A percentile compares a stretch with the other conserved stretches of the same genome.
These are phyloP conservation scores for Plectrocnemia conspersa DNA, from an alignment of 1,140 invertebrate species.

Conservation along the genomic window DNA sequence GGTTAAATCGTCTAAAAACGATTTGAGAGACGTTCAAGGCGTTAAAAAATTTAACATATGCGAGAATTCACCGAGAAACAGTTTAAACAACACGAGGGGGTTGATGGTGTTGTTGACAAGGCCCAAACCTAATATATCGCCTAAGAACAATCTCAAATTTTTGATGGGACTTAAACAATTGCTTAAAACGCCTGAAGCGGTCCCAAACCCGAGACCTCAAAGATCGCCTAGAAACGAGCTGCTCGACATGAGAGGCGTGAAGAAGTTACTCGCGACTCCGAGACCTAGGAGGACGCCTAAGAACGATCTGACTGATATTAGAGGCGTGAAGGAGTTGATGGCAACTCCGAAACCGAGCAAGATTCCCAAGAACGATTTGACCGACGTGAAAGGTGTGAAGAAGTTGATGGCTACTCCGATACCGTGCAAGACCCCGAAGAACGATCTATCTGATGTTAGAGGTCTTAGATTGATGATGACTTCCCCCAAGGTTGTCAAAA, in stretches of 20 bases:
- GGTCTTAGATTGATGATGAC: conserved; percentile 42
- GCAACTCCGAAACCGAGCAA: conserved; percentile 35
- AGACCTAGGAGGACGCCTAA: conserved; percentile 38
- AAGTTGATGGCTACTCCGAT: conserved; percentile 38
- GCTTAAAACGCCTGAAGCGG: conserved; percentile 31
- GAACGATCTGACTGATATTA: conserved; percentile 46
- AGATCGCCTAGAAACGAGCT: conserved; percentile 35
- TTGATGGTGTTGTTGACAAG: conserved; percentile 30
- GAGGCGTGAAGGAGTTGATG: conserved; percentile 43
- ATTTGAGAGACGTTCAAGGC: not conserved
- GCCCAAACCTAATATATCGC: conserved; percentile 35
- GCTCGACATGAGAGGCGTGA: conserved; percentile 41
- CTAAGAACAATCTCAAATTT: conserved; percentile 35
- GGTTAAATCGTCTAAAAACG: not conserved
- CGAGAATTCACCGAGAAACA: conserved; percentile 34
- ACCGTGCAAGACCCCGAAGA: conserved; percentile 40
- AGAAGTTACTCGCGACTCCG: conserved; percentile 37
- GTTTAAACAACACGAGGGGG: conserved; percentile 33
- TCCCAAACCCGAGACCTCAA: too few species aligned
- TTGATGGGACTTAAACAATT: conserved; percentile 33
- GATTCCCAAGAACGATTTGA: conserved; percentile 47
- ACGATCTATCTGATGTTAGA: conserved; percentile 44
- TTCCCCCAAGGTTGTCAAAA: conserved; percentile 27
- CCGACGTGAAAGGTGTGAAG: conserved; percentile 43
- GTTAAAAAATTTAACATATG: too few species aligned